Evolutionary conservation across 2,888 invertebrate genomes (phyloP), one percentile per base, ranked within the genome.

Genomic region (Rhagium mordax): DNA sequence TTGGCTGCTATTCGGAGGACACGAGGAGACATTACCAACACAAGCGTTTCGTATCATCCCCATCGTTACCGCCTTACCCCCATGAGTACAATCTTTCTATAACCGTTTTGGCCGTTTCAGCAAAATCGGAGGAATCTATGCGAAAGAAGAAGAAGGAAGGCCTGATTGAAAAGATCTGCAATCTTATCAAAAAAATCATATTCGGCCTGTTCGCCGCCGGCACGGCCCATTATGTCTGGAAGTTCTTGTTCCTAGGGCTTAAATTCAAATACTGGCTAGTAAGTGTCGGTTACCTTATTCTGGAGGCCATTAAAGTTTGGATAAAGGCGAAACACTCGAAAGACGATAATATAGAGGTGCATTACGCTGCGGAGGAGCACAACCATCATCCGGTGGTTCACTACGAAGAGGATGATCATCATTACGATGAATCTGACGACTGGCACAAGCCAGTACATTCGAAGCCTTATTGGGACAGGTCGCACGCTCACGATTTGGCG

Each of bases 191-290:
- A 81, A 87, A 94, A 1, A 84, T 94, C 48, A 47, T 61, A 16
- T 0, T 61, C 10, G 61, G 61, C 21, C 88, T 94, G 21, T 83
- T 94, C 15, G 93, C 91, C 5, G 91, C 92, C 21, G 90, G 94
- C 0, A 83, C 94, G 1, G 94, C 94, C 82, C 92, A 93, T 1
- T 94, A 94, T 86, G 90, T 95, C 21, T 87, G 95, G 41, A 94
- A 94, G 83, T 88, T 94, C 2, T 87, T 94, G 10, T 93, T 94
- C 0, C 92, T 93, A 5, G 94, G 94, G 84, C 85, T 95, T 71
- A 88, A 95, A 89, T 88, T 94, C 5, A 95, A 95, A 87, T 94
- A 95, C 90, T 93, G 94, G 88, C 89, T 92, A 24, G 91, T 95
- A 66, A 94, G 94, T 0, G 84, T 93, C 0, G 86, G 92, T 21